These are phyloP conservation scores for Gasterosteus aculeatus DNA, from an alignment of 2,113 vertebrate genomes.

Conservation along the genomic window DNA sequence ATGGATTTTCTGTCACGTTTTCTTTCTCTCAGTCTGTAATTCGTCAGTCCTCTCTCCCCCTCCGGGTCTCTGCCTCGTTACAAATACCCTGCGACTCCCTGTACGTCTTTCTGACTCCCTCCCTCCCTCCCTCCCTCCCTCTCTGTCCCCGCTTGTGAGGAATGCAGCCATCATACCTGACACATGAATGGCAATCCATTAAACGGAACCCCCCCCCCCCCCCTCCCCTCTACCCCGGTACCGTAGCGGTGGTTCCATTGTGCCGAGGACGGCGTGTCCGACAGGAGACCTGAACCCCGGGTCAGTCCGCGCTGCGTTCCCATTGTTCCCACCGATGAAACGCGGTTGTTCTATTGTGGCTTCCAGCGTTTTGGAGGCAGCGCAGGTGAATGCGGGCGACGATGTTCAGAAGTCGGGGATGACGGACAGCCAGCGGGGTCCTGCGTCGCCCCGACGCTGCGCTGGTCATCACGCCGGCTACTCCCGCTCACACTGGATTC, in stretches of 20 bases:
- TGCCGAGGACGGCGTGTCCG: constrained; percentile 11
- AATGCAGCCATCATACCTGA: constrained; percentile 43
- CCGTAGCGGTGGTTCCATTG: constrained; percentile 24
- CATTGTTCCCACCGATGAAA: constrained; percentile 7
- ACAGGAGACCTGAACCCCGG: constrained; percentile 6
- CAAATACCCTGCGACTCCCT: constrained; percentile 20
- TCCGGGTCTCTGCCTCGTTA: constrained; percentile 39
- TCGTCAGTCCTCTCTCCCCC: constrained; percentile 54
- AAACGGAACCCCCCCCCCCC: constrained; percentile 3
- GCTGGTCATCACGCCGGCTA: neutral
- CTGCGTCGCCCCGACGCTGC: neutral
- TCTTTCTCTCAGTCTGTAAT: constrained; percentile 54
- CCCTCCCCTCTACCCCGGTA: neutral
- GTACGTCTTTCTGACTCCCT: constrained; percentile 36
- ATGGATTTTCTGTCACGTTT: constrained; percentile 66
- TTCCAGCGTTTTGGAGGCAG: constrained; percentile 2
- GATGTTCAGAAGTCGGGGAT: neutral
- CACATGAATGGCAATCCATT: constrained; percentile 37
- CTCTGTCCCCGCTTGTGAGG: constrained; percentile 2
- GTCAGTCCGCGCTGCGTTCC: constrained; percentile 13
- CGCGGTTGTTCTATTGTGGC: neutral
- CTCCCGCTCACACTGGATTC: neutral
- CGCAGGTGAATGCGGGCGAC: neutral
- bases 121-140: constrained; percentile 22
- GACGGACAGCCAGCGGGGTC: neutral